Base-by-base conservation (phyloP, 2,888 invertebrate genomes). In the Malacosoma neustria region DNA sequence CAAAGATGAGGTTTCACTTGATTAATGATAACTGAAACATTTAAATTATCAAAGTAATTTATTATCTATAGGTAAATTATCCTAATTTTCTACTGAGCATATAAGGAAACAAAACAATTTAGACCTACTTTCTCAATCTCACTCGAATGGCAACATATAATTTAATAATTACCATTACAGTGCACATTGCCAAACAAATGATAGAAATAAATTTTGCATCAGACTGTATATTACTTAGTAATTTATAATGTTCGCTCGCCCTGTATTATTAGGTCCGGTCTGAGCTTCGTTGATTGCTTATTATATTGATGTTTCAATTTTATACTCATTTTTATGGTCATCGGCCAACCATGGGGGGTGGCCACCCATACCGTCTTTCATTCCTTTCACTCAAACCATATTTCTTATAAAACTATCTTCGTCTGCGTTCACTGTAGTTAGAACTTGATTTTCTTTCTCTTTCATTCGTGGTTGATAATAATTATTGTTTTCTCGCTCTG, bases 241-340 rank as follows among this genome's bases (percentile, higher is more conserved):
- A 84, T 84, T 84, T 82, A 82, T 81, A 75, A 71, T 72, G 57
- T 64, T 65, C 59, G 62, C 72, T 66, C 71, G 68, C 61, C 66
- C 76, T 68, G 77, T 85, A 84, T 84, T 84, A 84, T 85, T 84
- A 84, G 73, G 72, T 57, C 65, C 62, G 70, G 63, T 57, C 68
- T 59, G 58, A 55, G 56, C 64, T 60, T 59, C 67, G 75, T 72
- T 85, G 84, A 84, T 85, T 85, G 82, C 84, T 82, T 85, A 85
- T 85, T 84, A 84, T 85, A 84, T 85, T 85, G 85, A 85, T 85
- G 85, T 84, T 84, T 85, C 84, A 85, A 85, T 85, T 85, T 85
- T 85, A 84, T 82, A 81, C 77, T 73, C 81, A 85, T 85, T 85
- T 84, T 85, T 85, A 85, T 84, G 85, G 84, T 76, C 87, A 86